Evolutionary conservation across 1,140 invertebrate species (phyloP), one percentile per base, ranked within the genome.

Genomic region (Argopecten irradians): DNA sequence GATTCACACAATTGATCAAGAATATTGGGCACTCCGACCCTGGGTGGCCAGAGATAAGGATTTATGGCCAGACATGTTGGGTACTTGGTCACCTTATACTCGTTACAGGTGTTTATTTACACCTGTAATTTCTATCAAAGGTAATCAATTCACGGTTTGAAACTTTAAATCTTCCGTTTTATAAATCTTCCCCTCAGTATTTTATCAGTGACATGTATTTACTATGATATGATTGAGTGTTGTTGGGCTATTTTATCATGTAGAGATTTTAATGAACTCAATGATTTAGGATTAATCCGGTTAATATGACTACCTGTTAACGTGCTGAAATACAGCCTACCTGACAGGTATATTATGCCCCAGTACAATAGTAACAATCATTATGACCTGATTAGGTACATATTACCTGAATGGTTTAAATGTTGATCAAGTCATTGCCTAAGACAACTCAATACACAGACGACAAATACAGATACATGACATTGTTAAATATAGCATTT

Each of bases 401-500:
- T 16, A n/a, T n/a, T 71, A n/a, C 11, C 55, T n/a, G 22, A 46
- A 19, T 71, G 55, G n/a, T 71, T 71, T 71, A n/a, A 71, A 71
- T 71, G 55, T 71, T 28, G n/a, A 71, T 28, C n/a, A 5, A 16
- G n/a, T 46, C 43, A 46, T 11, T 46, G 43, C 1, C 22, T 19
- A 46, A 16, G 9, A 19, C 43, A 46, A 39, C 43, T 16, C 43
- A 16, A 71, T 71, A 71, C 55, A 71, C 55, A n/a, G n/a, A n/a
- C 16, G 22, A 71, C 55, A 71, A 5, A 71, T 11, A 8, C 5
- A n/a, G 22, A 46, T 16, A 71, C 55, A 28, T 28, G 16, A n/a
- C n/a, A 71, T 28, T 28, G 55, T n/a, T 71, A 71, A n/a, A 71
- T 71, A 71, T 71, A 71, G 55, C 55, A 71, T n/a, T 71, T 71